phyloP scores from a whole-genome alignment of 2,888 invertebrate species.

The Dione juno region DNA sequence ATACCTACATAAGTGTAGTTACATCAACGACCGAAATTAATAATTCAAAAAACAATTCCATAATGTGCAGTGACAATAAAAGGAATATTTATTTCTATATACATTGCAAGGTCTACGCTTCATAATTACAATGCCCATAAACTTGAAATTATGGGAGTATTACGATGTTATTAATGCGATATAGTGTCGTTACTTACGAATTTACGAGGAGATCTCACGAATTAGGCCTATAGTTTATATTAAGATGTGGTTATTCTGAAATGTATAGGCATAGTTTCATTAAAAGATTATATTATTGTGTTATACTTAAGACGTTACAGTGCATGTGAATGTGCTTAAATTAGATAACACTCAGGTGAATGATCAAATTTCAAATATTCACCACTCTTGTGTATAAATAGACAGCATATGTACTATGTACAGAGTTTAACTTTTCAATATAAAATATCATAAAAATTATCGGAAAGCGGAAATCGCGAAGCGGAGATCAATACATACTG shows the following conservation, averaged over 20 bases:
- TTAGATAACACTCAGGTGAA: background rate
- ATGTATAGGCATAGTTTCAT: background rate
- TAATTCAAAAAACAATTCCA: background rate
- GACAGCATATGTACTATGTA: background rate
- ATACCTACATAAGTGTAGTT: no score
- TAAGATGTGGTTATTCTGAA: slow-evolving; percentile 22
- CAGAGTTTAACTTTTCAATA: no score
- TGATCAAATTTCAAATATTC: background rate
- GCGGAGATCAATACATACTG: no score
- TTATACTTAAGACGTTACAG: no score
- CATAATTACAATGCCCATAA: slow-evolving; percentile 38
- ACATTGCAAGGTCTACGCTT: slow-evolving; percentile 18
- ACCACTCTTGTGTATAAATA: background rate
- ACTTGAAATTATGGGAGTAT: slow-evolving; percentile 36
- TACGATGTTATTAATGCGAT: slow-evolving; percentile 41
- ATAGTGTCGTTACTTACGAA: slow-evolving; percentile 40
- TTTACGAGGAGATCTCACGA: slow-evolving; percentile 41
- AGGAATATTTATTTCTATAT: slow-evolving; percentile 20
- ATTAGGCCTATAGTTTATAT: slow-evolving; percentile 37
- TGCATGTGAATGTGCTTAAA: no score
- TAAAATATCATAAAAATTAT: no score
- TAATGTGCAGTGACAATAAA: background rate
- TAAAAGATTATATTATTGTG: background rate
- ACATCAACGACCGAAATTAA: background rate
- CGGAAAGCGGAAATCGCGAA: no score